phyloP scores from a whole-genome alignment of 1,140 invertebrate genomes.

The Pogonognathellus flavescens region DNA sequence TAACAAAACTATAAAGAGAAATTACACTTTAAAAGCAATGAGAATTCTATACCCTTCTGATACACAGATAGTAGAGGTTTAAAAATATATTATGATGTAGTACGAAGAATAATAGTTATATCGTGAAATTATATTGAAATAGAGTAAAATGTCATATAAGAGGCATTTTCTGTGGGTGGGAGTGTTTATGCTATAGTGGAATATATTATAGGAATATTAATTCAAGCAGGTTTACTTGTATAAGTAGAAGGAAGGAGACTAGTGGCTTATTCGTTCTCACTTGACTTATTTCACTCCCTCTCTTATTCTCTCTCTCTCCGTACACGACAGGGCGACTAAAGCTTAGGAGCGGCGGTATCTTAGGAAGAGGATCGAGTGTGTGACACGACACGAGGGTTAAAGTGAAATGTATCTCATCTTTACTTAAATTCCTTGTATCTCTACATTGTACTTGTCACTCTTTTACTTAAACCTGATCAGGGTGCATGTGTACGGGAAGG shows the following conservation, averaged over 20 bases:
- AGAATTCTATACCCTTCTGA: neutral
- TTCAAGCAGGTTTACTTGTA: no score
- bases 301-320: neutral
- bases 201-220: no score
- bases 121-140: no score
- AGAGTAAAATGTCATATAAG: no score
- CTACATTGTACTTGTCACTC: neutral
- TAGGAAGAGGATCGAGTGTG: conserved; percentile 3
- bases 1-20: neutral
- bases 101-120: no score
- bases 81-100: no score
- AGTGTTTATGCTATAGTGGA: no score
- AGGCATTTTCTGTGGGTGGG: no score
- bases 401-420: conserved; percentile 44
- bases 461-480: neutral
- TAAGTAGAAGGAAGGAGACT: no score
- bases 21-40: neutral
- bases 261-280: no score
- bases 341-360: neutral
- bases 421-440: no score
- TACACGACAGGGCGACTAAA: neutral
- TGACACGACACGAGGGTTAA: neutral
- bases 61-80: no score
- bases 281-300: conserved; percentile 48
- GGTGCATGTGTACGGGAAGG: neutral